Percentiles rank a stretch among this genome's conserved stretches.
Conservation (phyloP, 2,797 vertebrate species). For the Acanthornis magna region DNA sequence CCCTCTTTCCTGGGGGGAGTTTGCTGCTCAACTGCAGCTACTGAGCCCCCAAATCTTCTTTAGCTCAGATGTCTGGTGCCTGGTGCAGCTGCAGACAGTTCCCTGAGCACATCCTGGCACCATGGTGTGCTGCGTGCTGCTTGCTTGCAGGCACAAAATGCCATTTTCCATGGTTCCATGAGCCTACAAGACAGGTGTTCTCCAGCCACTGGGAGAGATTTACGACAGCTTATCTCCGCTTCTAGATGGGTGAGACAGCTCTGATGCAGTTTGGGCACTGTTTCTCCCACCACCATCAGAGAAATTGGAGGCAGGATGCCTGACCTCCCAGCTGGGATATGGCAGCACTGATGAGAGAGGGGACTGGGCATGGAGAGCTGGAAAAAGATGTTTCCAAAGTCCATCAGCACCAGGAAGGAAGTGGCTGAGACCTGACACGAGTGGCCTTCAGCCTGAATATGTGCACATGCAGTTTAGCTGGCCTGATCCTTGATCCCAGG, state of each 20-base stretch:
- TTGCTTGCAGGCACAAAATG: not conserved
- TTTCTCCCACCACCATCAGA: not conserved
- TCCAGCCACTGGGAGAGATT: not conserved
- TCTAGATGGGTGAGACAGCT: not conserved
- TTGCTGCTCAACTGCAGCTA: fast-evolving
- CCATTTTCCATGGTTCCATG: not conserved
- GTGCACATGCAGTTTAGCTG: not conserved
- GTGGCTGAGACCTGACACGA: not conserved
- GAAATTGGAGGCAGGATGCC: not conserved
- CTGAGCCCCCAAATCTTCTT: not conserved
- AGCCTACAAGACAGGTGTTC: not conserved
- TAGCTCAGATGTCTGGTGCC: not conserved
- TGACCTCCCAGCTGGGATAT: not conserved
- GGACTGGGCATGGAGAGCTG: not conserved
- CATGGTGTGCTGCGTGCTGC: fast-evolving
- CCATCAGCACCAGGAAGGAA: not conserved
- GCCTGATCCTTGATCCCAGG: not conserved
- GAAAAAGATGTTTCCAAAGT: not conserved
- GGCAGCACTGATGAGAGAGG: fast-evolving
- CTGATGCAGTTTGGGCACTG: not conserved
- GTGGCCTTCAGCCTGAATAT: not conserved
- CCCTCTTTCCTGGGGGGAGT: fast-evolving
- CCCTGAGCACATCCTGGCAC: not conserved
- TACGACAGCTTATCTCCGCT: not conserved
- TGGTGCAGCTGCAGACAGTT: not conserved